Conservation (phyloP, 2,797 vertebrate genomes). For the Enteromius thamalakanensis region DNA sequence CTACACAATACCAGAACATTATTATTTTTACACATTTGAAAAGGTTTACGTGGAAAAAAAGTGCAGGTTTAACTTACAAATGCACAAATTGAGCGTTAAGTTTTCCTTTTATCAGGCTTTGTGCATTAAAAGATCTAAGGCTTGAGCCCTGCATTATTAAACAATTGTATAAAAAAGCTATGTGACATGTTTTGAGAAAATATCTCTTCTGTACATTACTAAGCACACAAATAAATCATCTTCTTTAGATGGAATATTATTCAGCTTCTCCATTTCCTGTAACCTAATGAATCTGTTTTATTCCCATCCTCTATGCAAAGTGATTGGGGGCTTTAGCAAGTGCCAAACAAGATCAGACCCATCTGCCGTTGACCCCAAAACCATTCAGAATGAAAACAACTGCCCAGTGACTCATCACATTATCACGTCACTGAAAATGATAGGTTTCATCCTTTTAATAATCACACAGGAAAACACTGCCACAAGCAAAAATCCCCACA, state of each 20-base stretch:
- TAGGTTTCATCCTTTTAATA: not conserved
- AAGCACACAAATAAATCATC: not conserved
- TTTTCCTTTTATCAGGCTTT: not conserved
- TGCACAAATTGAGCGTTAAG: not conserved
- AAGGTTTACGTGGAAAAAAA: too few species aligned
- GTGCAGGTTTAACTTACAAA: not conserved
- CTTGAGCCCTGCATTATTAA: not conserved
- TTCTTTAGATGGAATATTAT: conserved; percentile 25
- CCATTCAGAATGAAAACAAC: conserved; percentile 18
- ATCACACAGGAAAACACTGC: not conserved
- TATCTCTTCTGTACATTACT: not conserved
- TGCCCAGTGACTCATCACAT: not conserved
- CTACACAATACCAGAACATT: not conserved
- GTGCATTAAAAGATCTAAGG: not conserved
- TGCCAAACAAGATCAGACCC: conserved; percentile 9
- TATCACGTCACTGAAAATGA: not conserved
- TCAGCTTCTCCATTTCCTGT: conserved; percentile 50
- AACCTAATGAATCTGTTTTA: conserved; percentile 33
- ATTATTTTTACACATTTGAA: not conserved
- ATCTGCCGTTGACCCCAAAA: conserved; percentile 16
- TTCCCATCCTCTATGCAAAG: conserved; percentile 23
- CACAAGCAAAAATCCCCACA: not conserved
- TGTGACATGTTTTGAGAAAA: not conserved
- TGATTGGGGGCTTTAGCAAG: conserved; percentile 28
- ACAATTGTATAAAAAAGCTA: not conserved